Evolutionary conservation across 2,888 invertebrate genomes (phyloP).

Genomic region (Eilema depressum): DNA sequence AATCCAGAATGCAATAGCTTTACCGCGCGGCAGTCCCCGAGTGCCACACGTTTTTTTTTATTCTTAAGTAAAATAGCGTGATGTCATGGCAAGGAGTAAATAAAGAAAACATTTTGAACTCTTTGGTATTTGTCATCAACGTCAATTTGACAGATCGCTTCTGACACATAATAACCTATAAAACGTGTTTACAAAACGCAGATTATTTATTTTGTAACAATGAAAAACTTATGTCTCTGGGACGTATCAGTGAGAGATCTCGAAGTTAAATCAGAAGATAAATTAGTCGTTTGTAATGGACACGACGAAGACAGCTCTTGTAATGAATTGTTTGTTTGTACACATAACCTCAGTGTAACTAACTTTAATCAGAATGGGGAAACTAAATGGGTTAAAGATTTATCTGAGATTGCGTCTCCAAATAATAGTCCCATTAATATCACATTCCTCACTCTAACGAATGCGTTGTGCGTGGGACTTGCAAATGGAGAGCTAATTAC

Average conservation of each 20-base stretch:
- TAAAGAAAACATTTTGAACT: not conserved
- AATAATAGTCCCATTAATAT: conserved; percentile 81
- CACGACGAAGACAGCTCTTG: conserved; percentile 67
- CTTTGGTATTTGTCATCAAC: not conserved
- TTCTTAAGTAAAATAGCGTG: too few species aligned
- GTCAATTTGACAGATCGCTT: conserved; percentile 10
- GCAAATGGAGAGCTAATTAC: conserved; percentile 77
- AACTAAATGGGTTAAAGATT: conserved; percentile 69
- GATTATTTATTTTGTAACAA: conserved; percentile 45
- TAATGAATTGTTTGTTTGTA: conserved; percentile 73
- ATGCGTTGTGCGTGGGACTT: conserved; percentile 72
- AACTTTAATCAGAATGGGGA: conserved; percentile 67
- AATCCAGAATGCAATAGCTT: too few species aligned
- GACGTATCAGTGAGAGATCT: conserved; percentile 65
- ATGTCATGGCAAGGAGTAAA: too few species aligned
- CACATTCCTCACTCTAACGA: conserved; percentile 70
- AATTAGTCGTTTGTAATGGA: conserved; percentile 67
- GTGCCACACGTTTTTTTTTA: too few species aligned
- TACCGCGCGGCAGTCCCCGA: too few species aligned
- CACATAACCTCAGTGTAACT: conserved; percentile 71
- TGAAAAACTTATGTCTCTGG: conserved; percentile 78
- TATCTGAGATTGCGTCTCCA: conserved; percentile 67
- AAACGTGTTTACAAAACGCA: conserved; percentile 38
- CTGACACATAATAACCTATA: not conserved
- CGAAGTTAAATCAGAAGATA: conserved; percentile 54